phyloP scores from a whole-genome alignment of 2,113 vertebrate species.

The Candoia aspera region DNA sequence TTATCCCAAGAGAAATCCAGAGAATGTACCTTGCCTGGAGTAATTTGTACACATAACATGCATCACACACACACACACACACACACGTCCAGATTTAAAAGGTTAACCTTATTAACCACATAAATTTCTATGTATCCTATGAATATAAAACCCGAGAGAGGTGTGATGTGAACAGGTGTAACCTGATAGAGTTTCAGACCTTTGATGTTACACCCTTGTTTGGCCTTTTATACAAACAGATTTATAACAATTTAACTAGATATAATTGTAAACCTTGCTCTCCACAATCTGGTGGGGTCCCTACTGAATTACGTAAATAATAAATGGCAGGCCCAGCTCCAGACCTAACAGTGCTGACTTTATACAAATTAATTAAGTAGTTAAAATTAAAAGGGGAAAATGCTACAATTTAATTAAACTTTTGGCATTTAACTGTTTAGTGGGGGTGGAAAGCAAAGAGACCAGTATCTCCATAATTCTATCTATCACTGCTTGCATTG shows the following conservation, averaged over 20 bases:
- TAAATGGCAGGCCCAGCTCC: slow-evolving; percentile 3
- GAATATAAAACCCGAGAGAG: slow-evolving; percentile 30
- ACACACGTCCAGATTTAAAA: slow-evolving; percentile 40
- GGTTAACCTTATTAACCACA: slow-evolving; percentile 62
- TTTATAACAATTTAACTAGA: slow-evolving; percentile 10
- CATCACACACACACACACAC: not conserved
- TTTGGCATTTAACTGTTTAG: slow-evolving; percentile 12
- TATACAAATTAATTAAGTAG: slow-evolving; percentile 33
- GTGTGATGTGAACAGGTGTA: not conserved
- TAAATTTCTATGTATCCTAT: slow-evolving; percentile 48
- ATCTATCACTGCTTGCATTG: accelerated
- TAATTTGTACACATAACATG: slow-evolving; percentile 61
- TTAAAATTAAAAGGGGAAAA: slow-evolving; percentile 46
- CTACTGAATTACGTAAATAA: slow-evolving; percentile 18
- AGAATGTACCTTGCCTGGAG: slow-evolving; percentile 59
- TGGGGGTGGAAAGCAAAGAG: slow-evolving; percentile 23
- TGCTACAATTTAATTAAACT: slow-evolving; percentile 22
- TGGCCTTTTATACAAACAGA: not conserved
- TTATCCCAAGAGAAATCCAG: slow-evolving; percentile 57
- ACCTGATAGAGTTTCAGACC: not conserved
- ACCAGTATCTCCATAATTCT: not conserved
- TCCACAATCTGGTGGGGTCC: not conserved
- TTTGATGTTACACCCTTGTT: slow-evolving; percentile 29
- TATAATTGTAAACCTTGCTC: slow-evolving; percentile 9
- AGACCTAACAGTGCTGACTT: not conserved